Percentiles rank a stretch among this genome's conserved stretches.
Evolutionary conservation across 2,797 vertebrate genomes (phyloP).

Genomic region (Adelosebastes latens): DNA sequence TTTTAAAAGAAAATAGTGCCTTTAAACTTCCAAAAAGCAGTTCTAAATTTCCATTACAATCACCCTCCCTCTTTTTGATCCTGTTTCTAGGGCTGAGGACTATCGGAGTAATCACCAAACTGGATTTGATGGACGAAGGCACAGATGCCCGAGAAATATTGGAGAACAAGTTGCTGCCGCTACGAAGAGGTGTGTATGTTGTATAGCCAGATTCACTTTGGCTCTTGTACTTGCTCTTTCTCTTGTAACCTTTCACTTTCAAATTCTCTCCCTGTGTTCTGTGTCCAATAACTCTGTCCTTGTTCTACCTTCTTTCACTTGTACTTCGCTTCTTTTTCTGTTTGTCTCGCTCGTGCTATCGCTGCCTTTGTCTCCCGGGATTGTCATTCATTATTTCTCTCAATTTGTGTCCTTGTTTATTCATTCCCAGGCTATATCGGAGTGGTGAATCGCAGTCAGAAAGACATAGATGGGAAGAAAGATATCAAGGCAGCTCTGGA

Average conservation of each 20-base stretch:
- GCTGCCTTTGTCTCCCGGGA: neutral
- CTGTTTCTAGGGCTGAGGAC: constrained; percentile 87
- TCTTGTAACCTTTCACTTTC: neutral
- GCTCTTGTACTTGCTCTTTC: neutral
- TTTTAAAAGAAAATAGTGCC: neutral
- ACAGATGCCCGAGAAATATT: constrained; percentile 93
- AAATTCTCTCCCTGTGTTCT: neutral
- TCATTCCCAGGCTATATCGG: constrained; percentile 86
- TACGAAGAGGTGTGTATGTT: constrained; percentile 78
- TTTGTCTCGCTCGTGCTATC: neutral
- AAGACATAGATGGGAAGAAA: constrained; percentile 92
- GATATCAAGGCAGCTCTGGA: constrained; percentile 89
- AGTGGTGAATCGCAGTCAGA: constrained; percentile 93
- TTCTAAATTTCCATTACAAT: neutral
- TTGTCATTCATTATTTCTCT: neutral
- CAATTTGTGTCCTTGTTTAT: neutral
- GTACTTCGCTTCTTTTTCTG: neutral
- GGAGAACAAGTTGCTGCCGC: constrained; percentile 90
- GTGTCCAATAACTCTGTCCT: neutral
- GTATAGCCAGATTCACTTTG: neutral
- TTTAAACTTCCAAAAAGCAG: neutral
- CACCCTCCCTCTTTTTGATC: neutral
- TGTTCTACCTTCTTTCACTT: neutral
- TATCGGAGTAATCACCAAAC: constrained; percentile 96
- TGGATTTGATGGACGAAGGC: constrained; percentile 97